These are phyloP conservation scores for Antedon bifida DNA, from an alignment of 35 echinoderm and acorn worm genomes.

Conservation along the genomic window DNA sequence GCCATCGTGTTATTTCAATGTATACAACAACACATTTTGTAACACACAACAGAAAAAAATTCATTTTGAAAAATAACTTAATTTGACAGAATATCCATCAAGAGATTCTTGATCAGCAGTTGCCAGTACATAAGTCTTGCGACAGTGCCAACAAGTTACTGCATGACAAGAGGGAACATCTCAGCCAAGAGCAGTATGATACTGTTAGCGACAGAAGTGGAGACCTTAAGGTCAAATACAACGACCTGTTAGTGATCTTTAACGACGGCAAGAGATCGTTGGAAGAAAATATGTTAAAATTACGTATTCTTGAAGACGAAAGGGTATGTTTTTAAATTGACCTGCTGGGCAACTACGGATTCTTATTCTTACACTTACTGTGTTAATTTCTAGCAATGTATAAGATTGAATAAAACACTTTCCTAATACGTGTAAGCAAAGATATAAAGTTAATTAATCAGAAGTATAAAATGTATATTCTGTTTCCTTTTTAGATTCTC, in stretches of 20 bases:
- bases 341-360: too few relatives aligned
- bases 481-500: too few relatives aligned
- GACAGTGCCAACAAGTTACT: constrained; percentile 61
- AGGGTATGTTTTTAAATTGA: neutral
- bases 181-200: constrained; percentile 77
- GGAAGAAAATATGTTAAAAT: neutral
- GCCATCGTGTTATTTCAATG: too few relatives aligned
- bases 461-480: too few relatives aligned
- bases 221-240: constrained; percentile 61
- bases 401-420: too few relatives aligned
- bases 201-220: constrained; percentile 43
- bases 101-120: constrained; percentile 32
- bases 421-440: too few relatives aligned
- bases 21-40: too few relatives aligned
- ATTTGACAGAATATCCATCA: constrained; percentile 57
- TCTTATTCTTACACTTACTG: too few relatives aligned
- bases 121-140: constrained; percentile 43
- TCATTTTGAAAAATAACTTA: too few relatives aligned
- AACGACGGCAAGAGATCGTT: neutral
- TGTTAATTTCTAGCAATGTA: too few relatives aligned
- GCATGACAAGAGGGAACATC: constrained; percentile 76
- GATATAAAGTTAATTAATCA: too few relatives aligned
- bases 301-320: neutral
- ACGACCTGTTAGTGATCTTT: constrained; percentile 18
- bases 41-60: too few relatives aligned